A percentile compares a stretch with the other conserved stretches of the same genome.
phyloP scores from a whole-genome alignment of 2,888 invertebrate species.

The Andrena hattorfiana region DNA sequence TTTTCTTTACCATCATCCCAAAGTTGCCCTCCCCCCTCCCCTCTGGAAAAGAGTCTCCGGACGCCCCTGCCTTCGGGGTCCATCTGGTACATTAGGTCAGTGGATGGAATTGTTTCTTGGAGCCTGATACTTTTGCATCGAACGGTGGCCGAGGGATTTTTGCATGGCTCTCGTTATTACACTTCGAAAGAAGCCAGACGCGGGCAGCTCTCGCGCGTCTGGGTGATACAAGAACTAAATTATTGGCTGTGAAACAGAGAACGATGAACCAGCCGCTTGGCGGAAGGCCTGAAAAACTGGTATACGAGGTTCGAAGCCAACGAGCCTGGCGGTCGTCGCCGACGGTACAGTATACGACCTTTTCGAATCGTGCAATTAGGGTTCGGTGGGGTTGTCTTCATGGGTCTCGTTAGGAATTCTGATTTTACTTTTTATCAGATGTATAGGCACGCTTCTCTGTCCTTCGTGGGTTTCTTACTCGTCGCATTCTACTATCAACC shows the following conservation, averaged over 20 bases:
- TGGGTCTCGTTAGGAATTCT: constrained; percentile 22
- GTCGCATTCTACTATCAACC: no score
- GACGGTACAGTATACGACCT: constrained; percentile 45
- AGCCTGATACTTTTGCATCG: no score
- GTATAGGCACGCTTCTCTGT: no score
- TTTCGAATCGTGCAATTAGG: constrained; percentile 39
- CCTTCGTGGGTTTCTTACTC: no score
- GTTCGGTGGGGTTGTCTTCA: constrained; percentile 50
- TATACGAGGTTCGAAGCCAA: constrained; percentile 53
- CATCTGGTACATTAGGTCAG: neutral
- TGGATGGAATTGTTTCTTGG: neutral
- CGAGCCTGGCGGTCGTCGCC: constrained; percentile 34
- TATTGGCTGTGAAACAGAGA: constrained; percentile 42
- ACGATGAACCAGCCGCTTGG: constrained; percentile 60
- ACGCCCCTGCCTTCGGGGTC: neutral
- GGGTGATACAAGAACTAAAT: constrained; percentile 17
- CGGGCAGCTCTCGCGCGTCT: constrained; percentile 7
- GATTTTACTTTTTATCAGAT: neutral
- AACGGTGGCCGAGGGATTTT: neutral
- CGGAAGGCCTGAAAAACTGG: constrained; percentile 60
- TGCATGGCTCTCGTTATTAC: constrained; percentile 6
- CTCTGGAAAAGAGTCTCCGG: no score
- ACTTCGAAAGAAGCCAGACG: constrained; percentile 3
- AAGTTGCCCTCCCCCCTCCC: no score
- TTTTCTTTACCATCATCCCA: no score